Evolutionary conservation across 2,797 vertebrate genomes (phyloP).

Genomic region (Gobio occitaniae): DNA sequence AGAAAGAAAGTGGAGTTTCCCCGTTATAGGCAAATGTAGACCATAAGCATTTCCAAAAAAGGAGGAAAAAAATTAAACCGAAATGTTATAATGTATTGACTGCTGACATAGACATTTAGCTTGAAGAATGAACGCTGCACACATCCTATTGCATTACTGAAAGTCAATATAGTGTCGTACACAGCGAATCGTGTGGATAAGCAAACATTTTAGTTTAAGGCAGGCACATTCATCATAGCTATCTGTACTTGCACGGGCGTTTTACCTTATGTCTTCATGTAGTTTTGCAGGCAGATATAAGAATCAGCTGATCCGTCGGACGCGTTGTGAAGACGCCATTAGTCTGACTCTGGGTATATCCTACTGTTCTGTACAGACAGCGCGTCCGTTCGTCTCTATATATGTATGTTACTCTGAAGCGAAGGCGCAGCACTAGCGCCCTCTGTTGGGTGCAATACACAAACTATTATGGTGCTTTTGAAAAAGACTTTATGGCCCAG

Average conservation of each 20-base stretch:
- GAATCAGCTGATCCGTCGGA: slow-evolving; percentile 73
- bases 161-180: slow-evolving; percentile 13
- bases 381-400: not conserved
- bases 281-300: slow-evolving; percentile 59
- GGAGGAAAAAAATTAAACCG: not conserved
- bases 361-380: slow-evolving; percentile 45
- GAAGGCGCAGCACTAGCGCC: not conserved
- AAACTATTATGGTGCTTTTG: not conserved
- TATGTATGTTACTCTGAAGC: not conserved
- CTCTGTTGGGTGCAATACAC: slow-evolving; percentile 9
- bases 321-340: slow-evolving; percentile 78
- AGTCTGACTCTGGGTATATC: slow-evolving; percentile 64
- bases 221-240: not conserved
- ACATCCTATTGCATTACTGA: not conserved
- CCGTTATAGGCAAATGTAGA: slow-evolving; percentile 66
- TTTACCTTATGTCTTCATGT: slow-evolving; percentile 68
- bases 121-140: slow-evolving; percentile 11
- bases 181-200: not conserved
- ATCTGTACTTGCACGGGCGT: not conserved
- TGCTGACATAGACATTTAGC: not conserved
- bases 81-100: not conserved
- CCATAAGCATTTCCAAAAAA: not conserved
- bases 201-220: not conserved
- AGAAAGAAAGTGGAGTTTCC: slow-evolving; percentile 68
- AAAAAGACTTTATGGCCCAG: not conserved